These are phyloP conservation scores for Petrocephalus sullivani DNA, from an alignment of 2,797 vertebrate genomes.

Conservation along the genomic window DNA sequence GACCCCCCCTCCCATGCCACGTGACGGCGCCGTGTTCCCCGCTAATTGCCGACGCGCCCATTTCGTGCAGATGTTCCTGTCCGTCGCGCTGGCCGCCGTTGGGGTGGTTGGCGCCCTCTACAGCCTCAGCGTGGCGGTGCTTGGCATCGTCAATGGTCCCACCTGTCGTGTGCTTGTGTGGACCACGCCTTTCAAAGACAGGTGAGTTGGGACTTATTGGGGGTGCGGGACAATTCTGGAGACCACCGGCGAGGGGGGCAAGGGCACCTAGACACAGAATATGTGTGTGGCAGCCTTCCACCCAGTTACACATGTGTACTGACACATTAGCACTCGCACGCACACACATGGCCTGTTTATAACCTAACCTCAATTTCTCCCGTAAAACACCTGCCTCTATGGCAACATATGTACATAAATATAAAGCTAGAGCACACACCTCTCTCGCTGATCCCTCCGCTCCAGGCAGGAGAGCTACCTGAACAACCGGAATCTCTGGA, in stretches of 20 bases:
- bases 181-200: constrained; percentile 49
- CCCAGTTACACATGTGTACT: not conserved
- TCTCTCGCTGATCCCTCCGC: not conserved
- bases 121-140: constrained; percentile 52
- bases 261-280: not conserved
- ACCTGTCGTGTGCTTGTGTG: constrained; percentile 44
- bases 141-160: constrained; percentile 65
- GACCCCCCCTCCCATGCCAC: not conserved
- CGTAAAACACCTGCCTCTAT: not conserved
- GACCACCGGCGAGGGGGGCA: not conserved
- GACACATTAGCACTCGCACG: not conserved
- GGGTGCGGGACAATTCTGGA: not conserved
- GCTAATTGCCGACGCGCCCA: not conserved
- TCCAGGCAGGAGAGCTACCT: constrained; percentile 55
- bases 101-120: constrained; percentile 64
- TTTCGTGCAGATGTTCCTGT: constrained; percentile 69
- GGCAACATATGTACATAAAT: not conserved
- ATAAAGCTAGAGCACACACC: not conserved
- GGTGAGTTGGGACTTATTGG: constrained; percentile 26
- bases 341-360: not conserved
- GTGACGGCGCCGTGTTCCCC: not conserved
- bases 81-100: constrained; percentile 62
- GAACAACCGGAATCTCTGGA: constrained; percentile 41
- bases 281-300: not conserved
- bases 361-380: not conserved